phyloP scores from a whole-genome alignment of 2,797 vertebrate genomes.

The Eulemur mongoz region DNA sequence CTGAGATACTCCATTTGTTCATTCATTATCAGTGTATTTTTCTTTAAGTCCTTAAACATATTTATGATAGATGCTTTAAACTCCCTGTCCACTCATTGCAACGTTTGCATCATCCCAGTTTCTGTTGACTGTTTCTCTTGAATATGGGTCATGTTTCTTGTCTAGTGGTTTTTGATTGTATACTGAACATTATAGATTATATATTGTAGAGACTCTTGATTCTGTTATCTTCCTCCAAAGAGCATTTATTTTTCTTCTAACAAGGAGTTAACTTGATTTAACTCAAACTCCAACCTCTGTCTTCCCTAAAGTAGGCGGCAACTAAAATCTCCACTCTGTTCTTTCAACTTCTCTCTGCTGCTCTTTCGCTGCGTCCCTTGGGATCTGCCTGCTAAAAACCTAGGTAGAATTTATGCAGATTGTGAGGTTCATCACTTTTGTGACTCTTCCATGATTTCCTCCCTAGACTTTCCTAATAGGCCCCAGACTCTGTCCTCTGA shows the following conservation, averaged over 20 bases:
- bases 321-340: not conserved
- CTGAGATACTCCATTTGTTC: not conserved
- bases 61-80: not conserved
- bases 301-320: not conserved
- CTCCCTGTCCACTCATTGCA: not conserved
- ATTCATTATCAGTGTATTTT: not conserved
- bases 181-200: not conserved
- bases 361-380: not conserved
- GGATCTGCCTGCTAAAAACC: not conserved
- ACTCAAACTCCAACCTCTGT: not conserved
- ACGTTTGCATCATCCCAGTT: not conserved
- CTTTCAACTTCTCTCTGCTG: not conserved
- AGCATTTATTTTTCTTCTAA: constrained; percentile 26
- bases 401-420: not conserved
- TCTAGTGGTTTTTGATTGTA: not conserved
- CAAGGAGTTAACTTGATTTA: not conserved
- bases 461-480: constrained; percentile 12
- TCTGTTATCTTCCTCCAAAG: not conserved
- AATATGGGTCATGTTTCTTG: not conserved
- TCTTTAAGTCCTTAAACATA: not conserved
- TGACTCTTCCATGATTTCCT: not conserved
- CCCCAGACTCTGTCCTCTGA: not conserved
- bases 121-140: not conserved
- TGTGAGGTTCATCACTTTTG: constrained; percentile 6
- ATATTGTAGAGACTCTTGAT: not conserved